Evolutionary conservation across 2,888 invertebrate genomes (phyloP).

Genomic region (Ophonus ardosiacus): DNA sequence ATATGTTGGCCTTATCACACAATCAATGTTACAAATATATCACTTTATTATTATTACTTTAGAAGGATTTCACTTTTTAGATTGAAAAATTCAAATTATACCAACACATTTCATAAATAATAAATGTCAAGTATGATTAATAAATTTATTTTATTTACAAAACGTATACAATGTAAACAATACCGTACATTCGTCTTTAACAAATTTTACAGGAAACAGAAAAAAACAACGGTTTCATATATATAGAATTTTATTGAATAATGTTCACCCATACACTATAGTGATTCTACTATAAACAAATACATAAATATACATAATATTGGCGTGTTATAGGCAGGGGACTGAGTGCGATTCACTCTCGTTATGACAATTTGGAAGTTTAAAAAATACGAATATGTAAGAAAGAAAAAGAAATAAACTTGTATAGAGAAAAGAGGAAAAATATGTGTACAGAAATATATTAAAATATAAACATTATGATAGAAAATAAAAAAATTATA

Average conservation of each 20-base stretch:
- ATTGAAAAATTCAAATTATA: background rate
- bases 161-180: background rate
- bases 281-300: constrained; percentile 63
- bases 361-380: background rate
- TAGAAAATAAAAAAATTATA: too few species aligned
- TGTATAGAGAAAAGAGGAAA: background rate
- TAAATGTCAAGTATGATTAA: too few species aligned
- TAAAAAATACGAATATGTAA: background rate
- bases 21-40: background rate
- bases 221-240: constrained; percentile 26
- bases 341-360: constrained; percentile 46
- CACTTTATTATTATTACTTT: background rate
- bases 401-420: background rate
- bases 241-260: constrained; percentile 63
- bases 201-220: background rate
- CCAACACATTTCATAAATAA: background rate
- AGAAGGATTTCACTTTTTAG: background rate
- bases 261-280: constrained; percentile 61
- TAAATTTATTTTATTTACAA: background rate
- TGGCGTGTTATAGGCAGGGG: constrained; percentile 64
- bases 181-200: background rate
- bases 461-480: too few species aligned
- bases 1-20: background rate
- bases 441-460: too few species aligned
- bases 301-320: constrained; percentile 64